A percentile compares a stretch with the other conserved stretches of the same genome.
phyloP scores from a whole-genome alignment of 2,113 vertebrate species.

The Leptocoma aspasia region DNA sequence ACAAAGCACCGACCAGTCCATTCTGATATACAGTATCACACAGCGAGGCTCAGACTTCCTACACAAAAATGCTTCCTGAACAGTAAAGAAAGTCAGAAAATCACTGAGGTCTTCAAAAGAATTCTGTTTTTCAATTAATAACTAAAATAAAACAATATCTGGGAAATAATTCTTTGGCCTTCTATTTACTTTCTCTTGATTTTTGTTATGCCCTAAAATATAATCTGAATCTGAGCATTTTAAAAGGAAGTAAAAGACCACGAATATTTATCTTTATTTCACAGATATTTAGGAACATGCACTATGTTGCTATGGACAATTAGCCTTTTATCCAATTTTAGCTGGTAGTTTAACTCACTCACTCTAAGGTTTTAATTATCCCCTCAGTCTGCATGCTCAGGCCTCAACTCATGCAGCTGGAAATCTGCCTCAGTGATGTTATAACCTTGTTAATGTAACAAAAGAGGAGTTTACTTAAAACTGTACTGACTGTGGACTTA shows the following conservation, averaged over 20 bases:
- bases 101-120: background rate
- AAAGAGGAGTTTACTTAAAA: constrained; percentile 88
- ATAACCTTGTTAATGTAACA: constrained; percentile 89
- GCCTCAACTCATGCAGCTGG: constrained; percentile 76
- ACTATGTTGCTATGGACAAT: constrained; percentile 78
- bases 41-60: background rate
- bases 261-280: constrained; percentile 69
- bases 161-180: background rate
- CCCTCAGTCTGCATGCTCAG: constrained; percentile 67
- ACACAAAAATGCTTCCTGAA: background rate
- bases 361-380: constrained; percentile 80
- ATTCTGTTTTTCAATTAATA: background rate
- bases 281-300: constrained; percentile 73
- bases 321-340: constrained; percentile 81
- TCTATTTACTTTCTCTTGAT: background rate
- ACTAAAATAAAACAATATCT: background rate
- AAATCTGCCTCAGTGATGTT: constrained; percentile 82
- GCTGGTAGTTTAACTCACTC: constrained; percentile 72
- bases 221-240: background rate
- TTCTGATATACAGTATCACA: background rate
- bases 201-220: constrained; percentile 15
- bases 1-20: background rate
- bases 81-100: background rate
- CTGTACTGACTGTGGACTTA: constrained; percentile 83
- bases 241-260: background rate